These are phyloP conservation scores for Eulacestoma nigropectus DNA, from an alignment of 2,113 vertebrate species.

Conservation along the genomic window DNA sequence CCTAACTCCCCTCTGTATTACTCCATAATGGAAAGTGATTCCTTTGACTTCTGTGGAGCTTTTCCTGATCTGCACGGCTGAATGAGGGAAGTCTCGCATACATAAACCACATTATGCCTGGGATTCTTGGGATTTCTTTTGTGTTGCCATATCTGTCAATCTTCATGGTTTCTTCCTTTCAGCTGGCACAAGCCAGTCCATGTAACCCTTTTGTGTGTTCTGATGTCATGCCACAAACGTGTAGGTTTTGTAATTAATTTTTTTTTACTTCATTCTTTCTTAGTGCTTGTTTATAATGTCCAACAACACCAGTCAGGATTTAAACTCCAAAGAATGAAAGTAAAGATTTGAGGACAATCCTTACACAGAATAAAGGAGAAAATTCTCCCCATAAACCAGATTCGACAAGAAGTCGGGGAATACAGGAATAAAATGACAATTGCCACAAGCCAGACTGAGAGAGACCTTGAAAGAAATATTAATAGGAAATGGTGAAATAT, in stretches of 20 bases:
- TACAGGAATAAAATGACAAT: neutral
- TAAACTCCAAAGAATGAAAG: neutral
- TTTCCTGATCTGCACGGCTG: neutral
- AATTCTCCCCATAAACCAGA: neutral
- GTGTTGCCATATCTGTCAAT: neutral
- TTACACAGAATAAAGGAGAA: neutral
- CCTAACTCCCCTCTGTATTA: neutral
- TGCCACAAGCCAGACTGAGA: neutral
- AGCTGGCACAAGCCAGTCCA: neutral
- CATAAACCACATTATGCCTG: neutral
- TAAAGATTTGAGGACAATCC: neutral
- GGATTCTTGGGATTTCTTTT: neutral
- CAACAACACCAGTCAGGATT: neutral
- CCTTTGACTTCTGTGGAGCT: neutral
- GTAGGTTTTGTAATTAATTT: neutral
- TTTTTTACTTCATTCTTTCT: neutral
- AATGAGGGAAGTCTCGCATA: neutral
- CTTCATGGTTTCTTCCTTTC: neutral
- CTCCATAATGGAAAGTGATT: neutral
- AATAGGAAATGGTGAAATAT: neutral
- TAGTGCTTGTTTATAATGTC: neutral
- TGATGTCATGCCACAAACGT: neutral
- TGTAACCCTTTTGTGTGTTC: neutral
- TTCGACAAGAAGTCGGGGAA: neutral
- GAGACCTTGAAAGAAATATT: neutral